Evolutionary conservation across 1,140 invertebrate genomes (phyloP).

Genomic region (Danaus melanippus): DNA sequence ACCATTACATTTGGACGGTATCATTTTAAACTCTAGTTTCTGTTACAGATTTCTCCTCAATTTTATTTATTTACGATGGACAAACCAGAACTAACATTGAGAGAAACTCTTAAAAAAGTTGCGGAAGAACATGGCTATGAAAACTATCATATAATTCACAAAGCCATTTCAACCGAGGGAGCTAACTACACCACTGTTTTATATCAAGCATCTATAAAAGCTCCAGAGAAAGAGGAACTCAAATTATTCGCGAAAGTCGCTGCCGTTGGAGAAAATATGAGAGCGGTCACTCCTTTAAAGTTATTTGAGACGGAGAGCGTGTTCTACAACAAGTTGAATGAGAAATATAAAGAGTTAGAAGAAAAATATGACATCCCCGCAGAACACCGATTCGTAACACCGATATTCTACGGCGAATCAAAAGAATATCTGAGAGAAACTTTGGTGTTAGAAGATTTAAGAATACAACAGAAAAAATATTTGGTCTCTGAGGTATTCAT

Average conservation of each 20-base stretch:
- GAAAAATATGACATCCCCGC: constrained; percentile 23
- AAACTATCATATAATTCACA: constrained; percentile 12
- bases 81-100: constrained; percentile 15
- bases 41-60: constrained; percentile 9
- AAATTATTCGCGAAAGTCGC: constrained; percentile 46
- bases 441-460: constrained; percentile 22
- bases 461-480: no score
- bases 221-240: constrained; percentile 22
- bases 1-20: no score
- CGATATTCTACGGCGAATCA: constrained; percentile 34
- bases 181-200: constrained; percentile 36
- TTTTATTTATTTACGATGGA: constrained; percentile 9
- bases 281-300: constrained; percentile 14
- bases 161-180: constrained; percentile 26
- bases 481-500: no score
- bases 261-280: constrained; percentile 28
- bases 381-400: constrained; percentile 23
- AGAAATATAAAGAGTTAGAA: constrained; percentile 34
- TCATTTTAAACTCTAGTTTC: no score
- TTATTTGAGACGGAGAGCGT: constrained; percentile 36
- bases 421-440: constrained; percentile 30
- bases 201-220: constrained; percentile 22
- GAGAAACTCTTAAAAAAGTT: constrained; percentile 18
- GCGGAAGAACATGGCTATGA: constrained; percentile 23
- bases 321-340: constrained; percentile 34